Evolutionary conservation across 2,113 vertebrate species (phyloP), one percentile per base, ranked within the genome.

Genomic region (Cinclus mexicanus): DNA sequence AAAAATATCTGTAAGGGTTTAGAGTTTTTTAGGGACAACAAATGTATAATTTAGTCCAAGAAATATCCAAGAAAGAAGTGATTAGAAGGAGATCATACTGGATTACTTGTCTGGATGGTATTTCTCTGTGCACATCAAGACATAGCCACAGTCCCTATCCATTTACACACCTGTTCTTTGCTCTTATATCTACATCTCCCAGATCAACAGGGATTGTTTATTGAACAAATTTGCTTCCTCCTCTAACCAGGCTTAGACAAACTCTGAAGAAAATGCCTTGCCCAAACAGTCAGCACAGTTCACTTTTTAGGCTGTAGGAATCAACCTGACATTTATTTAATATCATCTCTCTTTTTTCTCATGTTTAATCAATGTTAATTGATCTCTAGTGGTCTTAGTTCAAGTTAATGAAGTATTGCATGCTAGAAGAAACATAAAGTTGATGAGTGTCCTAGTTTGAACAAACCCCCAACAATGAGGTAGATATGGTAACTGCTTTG

Each of bases 311-410:
- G 41, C 42, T 76, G 69, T 42, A 68, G 76, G 90, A 89, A 94
- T 20, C 82, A 95, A 93, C 83, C 77, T 91, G 83, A 31, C 64
- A 67, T 95, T 94, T 95, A 71, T 80, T 94, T 95, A 35, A 61
- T 85, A 83, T 77, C 15, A 79, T 47, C 70, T 85, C 95, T 75
- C 80, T 88, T 78, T 68, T 50, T 57, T 4, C 47, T 93, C 60
- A 33, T 84, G 56, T 89, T 86, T 94, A 87, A 93, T 97, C 95
- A 89, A 93, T 89, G 50, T 74, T 77, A 95, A 97, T 98, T 94
- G 87, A 64, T 59, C 60, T 85, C 94, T 94, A 39, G 64, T 75
- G 46, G 69, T 97, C 81, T 94, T 94, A 95, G 78, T 96, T 93
- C 91, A 59, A 41, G 69, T 92, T 79, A 74, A 95, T 94, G 72